Conservation (phyloP, 2,113 vertebrate species). For the Sylvicapra grimmia region DNA sequence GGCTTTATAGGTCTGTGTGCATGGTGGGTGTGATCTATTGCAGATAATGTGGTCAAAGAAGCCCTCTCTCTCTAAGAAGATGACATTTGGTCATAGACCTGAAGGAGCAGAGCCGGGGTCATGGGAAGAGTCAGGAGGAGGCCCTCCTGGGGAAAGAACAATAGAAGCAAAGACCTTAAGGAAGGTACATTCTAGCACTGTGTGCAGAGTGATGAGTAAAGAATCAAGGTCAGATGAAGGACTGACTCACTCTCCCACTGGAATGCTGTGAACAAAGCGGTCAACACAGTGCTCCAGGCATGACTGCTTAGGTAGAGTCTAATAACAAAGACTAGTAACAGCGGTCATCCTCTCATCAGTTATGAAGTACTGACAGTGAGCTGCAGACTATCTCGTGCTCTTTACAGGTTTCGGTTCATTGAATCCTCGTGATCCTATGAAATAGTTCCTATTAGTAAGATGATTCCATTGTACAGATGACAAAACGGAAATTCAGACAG, state of each 20-base stretch:
- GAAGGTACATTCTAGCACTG: neutral
- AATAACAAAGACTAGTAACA: neutral
- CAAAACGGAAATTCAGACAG: neutral
- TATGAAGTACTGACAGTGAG: neutral
- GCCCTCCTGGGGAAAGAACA: neutral
- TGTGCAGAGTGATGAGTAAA: neutral
- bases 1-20: neutral
- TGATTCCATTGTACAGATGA: neutral
- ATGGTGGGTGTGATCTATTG: too few species aligned
- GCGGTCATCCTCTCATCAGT: neutral
- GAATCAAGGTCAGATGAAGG: neutral
- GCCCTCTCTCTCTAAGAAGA: neutral
- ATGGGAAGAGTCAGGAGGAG: neutral
- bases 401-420: neutral
- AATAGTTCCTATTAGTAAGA: neutral
- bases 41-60: neutral
- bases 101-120: neutral
- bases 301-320: neutral
- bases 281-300: neutral
- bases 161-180: neutral
- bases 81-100: neutral
- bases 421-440: neutral
- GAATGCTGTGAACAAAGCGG: neutral
- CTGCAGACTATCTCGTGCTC: neutral
- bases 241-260: neutral